phyloP scores from a whole-genome alignment of 2,888 invertebrate genomes.

The Brachyopa scutellaris region DNA sequence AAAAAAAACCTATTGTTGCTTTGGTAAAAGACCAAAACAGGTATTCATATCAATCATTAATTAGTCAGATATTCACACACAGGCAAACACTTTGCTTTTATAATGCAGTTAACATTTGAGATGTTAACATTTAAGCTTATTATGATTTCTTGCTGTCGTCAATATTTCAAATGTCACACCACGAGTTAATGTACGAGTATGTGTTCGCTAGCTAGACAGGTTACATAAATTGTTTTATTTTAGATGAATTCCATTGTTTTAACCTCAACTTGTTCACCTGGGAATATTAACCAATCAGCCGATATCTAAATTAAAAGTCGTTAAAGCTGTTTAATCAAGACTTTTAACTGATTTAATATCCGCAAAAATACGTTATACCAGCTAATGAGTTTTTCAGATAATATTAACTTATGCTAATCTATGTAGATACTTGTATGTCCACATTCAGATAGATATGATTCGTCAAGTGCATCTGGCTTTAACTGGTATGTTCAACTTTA shows the following conservation, averaged over 20 bases:
- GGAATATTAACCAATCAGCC: no score
- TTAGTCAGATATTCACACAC: not conserved
- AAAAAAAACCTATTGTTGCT: not conserved
- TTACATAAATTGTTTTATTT: not conserved
- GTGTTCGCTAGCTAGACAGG: no score
- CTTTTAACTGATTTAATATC: not conserved
- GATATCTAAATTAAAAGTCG: not conserved
- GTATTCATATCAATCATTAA: not conserved
- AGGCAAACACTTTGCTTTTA: no score
- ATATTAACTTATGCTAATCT: not conserved
- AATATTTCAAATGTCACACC: no score
- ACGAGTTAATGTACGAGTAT: no score
- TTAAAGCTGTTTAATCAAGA: not conserved
- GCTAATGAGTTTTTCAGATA: not conserved
- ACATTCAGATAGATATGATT: not conserved
- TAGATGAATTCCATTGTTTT: not conserved
- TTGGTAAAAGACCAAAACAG: conserved; percentile 1
- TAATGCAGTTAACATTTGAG: conserved; percentile 1
- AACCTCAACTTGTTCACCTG: no score
- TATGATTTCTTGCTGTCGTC: not conserved
- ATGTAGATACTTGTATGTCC: not conserved
- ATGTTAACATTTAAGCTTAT: not conserved
- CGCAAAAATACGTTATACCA: not conserved
- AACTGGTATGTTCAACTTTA: not conserved
- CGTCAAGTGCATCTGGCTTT: not conserved